Conservation (phyloP, 2,113 vertebrate species). For the Chaenocephalus aceratus region DNA sequence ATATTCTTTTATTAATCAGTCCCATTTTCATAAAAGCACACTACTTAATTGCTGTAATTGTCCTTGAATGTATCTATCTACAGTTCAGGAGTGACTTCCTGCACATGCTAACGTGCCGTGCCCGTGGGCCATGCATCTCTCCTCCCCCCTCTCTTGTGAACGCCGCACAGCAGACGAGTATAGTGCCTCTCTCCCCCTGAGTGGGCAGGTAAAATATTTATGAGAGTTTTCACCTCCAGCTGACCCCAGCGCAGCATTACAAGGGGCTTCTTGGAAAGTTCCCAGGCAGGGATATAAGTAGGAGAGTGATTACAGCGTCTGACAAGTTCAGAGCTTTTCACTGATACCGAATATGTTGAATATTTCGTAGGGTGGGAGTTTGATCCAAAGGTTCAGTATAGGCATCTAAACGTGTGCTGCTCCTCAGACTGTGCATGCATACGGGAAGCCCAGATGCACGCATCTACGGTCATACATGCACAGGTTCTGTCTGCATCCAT, state of each 20-base stretch:
- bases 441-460: background rate
- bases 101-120: background rate
- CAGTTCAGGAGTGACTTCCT: background rate
- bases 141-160: constrained; percentile 61
- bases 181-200: constrained; percentile 67
- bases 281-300: constrained; percentile 28
- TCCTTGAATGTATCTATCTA: background rate
- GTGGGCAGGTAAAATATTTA: constrained; percentile 84
- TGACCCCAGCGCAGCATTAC: constrained; percentile 81
- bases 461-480: background rate
- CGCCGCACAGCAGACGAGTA: constrained; percentile 59
- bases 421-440: background rate
- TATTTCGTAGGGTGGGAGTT: background rate
- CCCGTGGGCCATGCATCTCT: constrained; percentile 29
- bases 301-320: constrained; percentile 7
- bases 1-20: no score
- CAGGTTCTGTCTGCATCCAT: background rate
- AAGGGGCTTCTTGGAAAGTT: constrained; percentile 78
- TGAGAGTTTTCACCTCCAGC: constrained; percentile 84
- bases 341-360: background rate
- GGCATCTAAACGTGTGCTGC: background rate
- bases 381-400: background rate
- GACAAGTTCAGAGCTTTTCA: constrained; percentile 19
- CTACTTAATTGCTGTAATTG: background rate
- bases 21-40: no score